Conservation (phyloP, 35 echinoderm and acorn worm genomes). For the Eucidaris tribuloides region DNA sequence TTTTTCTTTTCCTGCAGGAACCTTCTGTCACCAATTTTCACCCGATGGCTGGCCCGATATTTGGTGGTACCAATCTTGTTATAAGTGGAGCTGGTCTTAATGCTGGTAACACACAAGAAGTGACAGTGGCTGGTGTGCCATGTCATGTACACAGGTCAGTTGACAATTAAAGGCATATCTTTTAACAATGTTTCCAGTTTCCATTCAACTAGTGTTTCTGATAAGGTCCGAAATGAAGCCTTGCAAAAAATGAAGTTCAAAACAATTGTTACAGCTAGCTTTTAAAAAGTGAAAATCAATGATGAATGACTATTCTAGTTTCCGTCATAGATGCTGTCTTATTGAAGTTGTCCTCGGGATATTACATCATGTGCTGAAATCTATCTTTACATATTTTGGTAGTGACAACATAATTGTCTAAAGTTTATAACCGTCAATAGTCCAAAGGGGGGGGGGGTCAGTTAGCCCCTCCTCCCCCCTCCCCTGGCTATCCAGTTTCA, state of each 20-base stretch:
- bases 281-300: background rate
- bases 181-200: background rate
- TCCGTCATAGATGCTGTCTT: background rate
- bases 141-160: conserved; percentile 45
- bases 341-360: no score
- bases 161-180: background rate
- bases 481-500: no score
- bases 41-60: conserved; percentile 32
- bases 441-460: no score
- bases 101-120: conserved; percentile 50
- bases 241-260: background rate
- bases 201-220: background rate
- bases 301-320: background rate
- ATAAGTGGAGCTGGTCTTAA: conserved; percentile 44
- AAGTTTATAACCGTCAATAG: no score
- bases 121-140: conserved; percentile 44
- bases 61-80: conserved; percentile 48
- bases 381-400: no score
- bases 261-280: background rate
- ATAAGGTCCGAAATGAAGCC: background rate
- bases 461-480: no score
- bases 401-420: no score
- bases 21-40: conserved; percentile 28
- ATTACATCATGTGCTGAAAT: no score
- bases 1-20: conserved; percentile 42